A percentile compares a stretch with the other conserved stretches of the same genome.
Conservation (phyloP, 2,888 invertebrate genomes). For the Endomychus coccineus region DNA sequence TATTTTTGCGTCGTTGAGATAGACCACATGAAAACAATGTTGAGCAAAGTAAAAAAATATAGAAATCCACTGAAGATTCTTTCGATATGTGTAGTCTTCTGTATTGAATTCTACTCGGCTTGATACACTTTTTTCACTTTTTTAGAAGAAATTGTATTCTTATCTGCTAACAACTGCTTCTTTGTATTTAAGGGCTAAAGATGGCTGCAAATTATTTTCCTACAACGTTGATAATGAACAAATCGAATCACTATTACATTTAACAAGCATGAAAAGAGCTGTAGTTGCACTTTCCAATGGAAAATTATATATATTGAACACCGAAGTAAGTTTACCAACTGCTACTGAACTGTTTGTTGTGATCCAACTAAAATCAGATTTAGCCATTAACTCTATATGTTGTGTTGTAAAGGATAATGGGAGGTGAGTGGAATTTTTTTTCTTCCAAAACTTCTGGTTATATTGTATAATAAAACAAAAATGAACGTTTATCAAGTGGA, state of each 20-base stretch:
- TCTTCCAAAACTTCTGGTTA: not conserved
- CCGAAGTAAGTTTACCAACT: slow-evolving; percentile 52
- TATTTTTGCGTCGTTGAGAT: too few relatives aligned
- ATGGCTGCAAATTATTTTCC: slow-evolving; percentile 53
- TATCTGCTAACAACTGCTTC: too few relatives aligned
- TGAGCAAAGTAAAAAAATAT: too few relatives aligned
- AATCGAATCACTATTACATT: slow-evolving; percentile 60
- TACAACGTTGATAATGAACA: slow-evolving; percentile 57
- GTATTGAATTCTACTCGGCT: too few relatives aligned
- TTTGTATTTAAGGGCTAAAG: slow-evolving; percentile 43
- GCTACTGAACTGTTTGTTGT: slow-evolving; percentile 69
- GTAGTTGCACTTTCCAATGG: slow-evolving; percentile 76
- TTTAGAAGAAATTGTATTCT: too few relatives aligned
- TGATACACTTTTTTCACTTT: too few relatives aligned
- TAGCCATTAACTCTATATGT: slow-evolving; percentile 61
- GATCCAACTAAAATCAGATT: slow-evolving; percentile 67
- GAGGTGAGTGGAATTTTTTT: slow-evolving; percentile 36
- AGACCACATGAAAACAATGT: too few relatives aligned
- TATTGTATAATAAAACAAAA: not conserved
- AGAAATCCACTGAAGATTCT: too few relatives aligned
- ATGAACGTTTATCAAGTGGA: too few relatives aligned
- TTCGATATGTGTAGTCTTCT: too few relatives aligned
- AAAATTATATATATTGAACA: slow-evolving; percentile 64
- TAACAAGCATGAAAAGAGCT: slow-evolving; percentile 63
- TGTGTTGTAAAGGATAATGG: slow-evolving; percentile 46